Evolutionary conservation across 30 jellyfish, hydroid and myxozoan species (phyloP).

Genomic region (Calvadosia cruxmelitensis): DNA sequence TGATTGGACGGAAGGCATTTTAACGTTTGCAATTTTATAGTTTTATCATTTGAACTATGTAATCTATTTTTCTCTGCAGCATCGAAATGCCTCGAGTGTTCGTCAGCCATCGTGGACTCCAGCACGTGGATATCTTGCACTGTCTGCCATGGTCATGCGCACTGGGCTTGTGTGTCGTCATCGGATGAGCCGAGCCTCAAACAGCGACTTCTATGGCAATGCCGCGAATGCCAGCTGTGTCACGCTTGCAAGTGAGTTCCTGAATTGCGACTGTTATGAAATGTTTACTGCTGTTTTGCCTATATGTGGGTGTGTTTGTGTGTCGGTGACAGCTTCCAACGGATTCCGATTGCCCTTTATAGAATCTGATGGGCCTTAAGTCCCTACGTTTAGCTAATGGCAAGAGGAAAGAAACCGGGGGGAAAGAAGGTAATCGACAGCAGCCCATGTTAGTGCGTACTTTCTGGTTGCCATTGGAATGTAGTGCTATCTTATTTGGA

Average conservation of each 20-base stretch:
- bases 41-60: too few relatives aligned
- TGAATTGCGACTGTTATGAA: not conserved
- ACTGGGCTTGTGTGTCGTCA: constrained; percentile 20
- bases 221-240: constrained; percentile 43
- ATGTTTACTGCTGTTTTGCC: constrained; percentile 6
- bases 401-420: too few relatives aligned
- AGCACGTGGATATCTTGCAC: constrained; percentile 28
- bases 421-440: too few relatives aligned
- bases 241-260: constrained; percentile 52
- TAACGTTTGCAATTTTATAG: too few relatives aligned
- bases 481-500: too few relatives aligned
- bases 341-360: too few relatives aligned
- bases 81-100: constrained; percentile 21
- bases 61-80: too few relatives aligned
- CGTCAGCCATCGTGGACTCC: constrained; percentile 21
- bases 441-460: too few relatives aligned
- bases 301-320: not conserved
- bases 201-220: constrained; percentile 43
- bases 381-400: not conserved
- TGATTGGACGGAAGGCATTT: too few relatives aligned
- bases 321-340: constrained; percentile 9
- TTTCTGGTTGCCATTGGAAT: too few relatives aligned
- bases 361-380: too few relatives aligned
- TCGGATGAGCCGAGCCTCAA: constrained; percentile 2
- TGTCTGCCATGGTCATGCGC: constrained; percentile 41